These are phyloP conservation scores for Lutraria lutraria DNA, from an alignment of 2,888 invertebrate genomes.

Conservation along the genomic window DNA sequence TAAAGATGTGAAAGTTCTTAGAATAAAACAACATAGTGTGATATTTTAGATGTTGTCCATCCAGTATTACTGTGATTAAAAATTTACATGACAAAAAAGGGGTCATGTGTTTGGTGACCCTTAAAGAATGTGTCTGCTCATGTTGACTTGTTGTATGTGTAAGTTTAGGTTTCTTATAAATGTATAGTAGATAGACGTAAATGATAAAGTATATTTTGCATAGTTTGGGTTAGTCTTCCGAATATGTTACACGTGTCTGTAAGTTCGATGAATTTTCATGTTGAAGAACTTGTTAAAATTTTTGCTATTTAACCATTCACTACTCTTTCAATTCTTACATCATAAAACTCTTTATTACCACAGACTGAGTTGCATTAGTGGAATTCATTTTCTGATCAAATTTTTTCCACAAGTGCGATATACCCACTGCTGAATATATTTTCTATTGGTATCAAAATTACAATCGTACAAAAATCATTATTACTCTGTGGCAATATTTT, in stretches of 20 bases:
- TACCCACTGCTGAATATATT: not conserved
- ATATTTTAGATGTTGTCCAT: not conserved
- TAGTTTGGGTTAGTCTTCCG: not conserved
- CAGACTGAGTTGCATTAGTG: not conserved
- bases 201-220: not conserved
- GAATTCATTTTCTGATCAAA: not conserved
- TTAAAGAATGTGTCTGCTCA: not conserved
- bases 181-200: not conserved
- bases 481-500: slow-evolving; percentile 8
- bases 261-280: not conserved
- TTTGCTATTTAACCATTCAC: not conserved
- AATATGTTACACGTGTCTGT: slow-evolving; percentile 8
- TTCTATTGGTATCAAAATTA: not conserved
- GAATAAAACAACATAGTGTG: not conserved
- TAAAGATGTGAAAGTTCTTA: not conserved
- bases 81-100: slow-evolving; percentile 7
- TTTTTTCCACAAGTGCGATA: not conserved
- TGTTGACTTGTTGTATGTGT: not conserved
- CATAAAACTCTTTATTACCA: not conserved
- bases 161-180: not conserved
- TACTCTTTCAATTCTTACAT: not conserved
- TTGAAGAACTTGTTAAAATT: not conserved
- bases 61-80: slow-evolving; percentile 14
- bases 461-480: not conserved
- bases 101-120: not conserved